phyloP scores from a whole-genome alignment of 1,140 invertebrate genomes.

The Paramacrobiotus metropolitanus region DNA sequence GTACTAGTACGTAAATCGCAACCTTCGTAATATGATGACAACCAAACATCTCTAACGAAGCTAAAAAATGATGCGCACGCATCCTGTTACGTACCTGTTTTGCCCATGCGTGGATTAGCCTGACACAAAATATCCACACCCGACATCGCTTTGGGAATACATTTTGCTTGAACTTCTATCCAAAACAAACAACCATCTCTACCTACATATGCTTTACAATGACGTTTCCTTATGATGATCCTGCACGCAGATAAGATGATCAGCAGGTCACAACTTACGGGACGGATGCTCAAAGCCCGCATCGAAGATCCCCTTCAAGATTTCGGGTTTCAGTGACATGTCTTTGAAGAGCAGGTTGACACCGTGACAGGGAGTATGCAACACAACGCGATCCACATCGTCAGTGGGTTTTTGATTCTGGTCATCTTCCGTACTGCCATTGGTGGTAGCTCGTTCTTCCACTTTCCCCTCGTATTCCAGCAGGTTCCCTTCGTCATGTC shows the following conservation, averaged over 20 bases:
- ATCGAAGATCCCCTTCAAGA: slow-evolving; percentile 87
- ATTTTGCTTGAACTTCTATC: slow-evolving; percentile 74
- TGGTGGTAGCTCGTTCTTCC: background rate
- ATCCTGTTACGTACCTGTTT: slow-evolving; percentile 68
- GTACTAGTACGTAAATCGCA: too few relatives aligned
- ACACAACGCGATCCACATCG: too few relatives aligned
- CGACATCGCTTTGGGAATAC: slow-evolving; percentile 94
- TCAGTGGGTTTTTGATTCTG: background rate
- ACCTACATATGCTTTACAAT: background rate
- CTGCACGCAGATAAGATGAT: background rate
- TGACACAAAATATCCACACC: slow-evolving; percentile 97
- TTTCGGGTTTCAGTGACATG: slow-evolving; percentile 90
- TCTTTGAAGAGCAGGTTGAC: slow-evolving; percentile 38
- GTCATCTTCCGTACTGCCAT: background rate
- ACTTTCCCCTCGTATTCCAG: background rate
- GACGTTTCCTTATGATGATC: slow-evolving; percentile 6
- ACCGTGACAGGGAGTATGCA: too few relatives aligned
- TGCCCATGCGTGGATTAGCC: slow-evolving; percentile 93
- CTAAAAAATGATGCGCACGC: background rate
- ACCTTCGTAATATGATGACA: background rate
- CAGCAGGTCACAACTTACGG: background rate
- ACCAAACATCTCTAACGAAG: background rate
- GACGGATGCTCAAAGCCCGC: slow-evolving; percentile 99
- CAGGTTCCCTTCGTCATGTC: background rate
- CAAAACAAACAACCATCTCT: background rate